A percentile compares a stretch with the other conserved stretches of the same genome.
phyloP scores from a whole-genome alignment of 2,888 invertebrate genomes.

The Proisotoma minuta region DNA sequence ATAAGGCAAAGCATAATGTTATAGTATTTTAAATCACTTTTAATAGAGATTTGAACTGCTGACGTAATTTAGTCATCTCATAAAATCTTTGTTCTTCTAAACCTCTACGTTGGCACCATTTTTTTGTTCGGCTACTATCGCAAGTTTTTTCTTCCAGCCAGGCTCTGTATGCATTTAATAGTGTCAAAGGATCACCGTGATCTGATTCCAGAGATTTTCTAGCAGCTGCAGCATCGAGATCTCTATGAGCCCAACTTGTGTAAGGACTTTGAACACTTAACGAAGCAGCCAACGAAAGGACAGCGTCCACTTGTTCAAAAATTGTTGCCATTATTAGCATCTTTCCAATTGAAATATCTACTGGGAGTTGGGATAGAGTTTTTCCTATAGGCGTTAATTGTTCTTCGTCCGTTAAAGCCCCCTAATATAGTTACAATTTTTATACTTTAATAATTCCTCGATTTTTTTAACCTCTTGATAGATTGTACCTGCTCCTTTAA shows the following conservation, averaged over 20 bases:
- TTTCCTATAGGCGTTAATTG: slow-evolving; percentile 79
- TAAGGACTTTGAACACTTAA: slow-evolving; percentile 90
- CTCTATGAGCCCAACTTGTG: slow-evolving; percentile 80
- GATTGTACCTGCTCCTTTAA: slow-evolving; percentile 73
- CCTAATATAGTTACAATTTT: slow-evolving; percentile 53
- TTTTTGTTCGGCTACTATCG: slow-evolving; percentile 54
- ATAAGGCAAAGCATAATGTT: background rate
- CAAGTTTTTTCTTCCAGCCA: slow-evolving; percentile 78
- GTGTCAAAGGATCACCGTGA: slow-evolving; percentile 90
- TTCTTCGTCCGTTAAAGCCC: slow-evolving; percentile 72
- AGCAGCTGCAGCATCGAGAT: slow-evolving; percentile 61
- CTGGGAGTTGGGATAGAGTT: slow-evolving; percentile 81
- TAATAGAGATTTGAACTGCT: slow-evolving; percentile 79
- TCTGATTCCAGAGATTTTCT: slow-evolving; percentile 80
- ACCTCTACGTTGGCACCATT: slow-evolving; percentile 85
- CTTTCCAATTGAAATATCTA: slow-evolving; percentile 92
- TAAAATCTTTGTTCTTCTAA: slow-evolving; percentile 96
- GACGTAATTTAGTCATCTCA: slow-evolving; percentile 86
- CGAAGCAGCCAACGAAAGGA: slow-evolving; percentile 82
- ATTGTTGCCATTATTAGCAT: slow-evolving; percentile 88
- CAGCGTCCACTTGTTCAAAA: slow-evolving; percentile 80
- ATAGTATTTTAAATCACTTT: slow-evolving; percentile 55
- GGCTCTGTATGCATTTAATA: slow-evolving; percentile 78
- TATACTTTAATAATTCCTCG: background rate
- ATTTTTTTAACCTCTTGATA: background rate